Evolutionary conservation across 2,888 invertebrate species (phyloP).

Genomic region (Drosophila aldrichi): DNA sequence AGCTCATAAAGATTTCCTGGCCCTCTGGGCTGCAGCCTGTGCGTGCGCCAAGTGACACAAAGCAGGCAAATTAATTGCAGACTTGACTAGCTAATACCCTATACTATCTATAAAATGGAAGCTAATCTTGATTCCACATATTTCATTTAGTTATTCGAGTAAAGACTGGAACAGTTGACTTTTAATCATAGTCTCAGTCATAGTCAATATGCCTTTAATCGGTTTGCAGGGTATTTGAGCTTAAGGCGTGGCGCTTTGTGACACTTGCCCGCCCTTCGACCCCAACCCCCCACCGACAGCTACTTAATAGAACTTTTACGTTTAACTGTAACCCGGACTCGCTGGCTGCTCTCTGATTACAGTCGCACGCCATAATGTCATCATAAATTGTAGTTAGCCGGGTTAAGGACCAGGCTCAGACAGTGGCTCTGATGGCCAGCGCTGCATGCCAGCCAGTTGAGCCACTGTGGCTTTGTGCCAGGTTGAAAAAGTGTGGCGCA

Average conservation of each 20-base stretch:
- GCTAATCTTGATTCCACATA: too few relatives aligned
- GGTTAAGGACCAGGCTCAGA: slow-evolving; percentile 67
- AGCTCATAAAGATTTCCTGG: slow-evolving; percentile 79
- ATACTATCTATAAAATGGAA: background rate
- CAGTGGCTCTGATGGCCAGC: slow-evolving; percentile 36
- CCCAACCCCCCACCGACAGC: slow-evolving; percentile 30
- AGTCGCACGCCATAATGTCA: slow-evolving; percentile 79
- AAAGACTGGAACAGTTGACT: background rate
- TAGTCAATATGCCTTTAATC: background rate
- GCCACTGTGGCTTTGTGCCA: slow-evolving; percentile 25
- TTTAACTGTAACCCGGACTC: slow-evolving; percentile 47
- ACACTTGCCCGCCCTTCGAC: slow-evolving; percentile 49
- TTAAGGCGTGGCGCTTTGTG: slow-evolving; percentile 59
- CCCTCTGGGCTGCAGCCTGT: slow-evolving; percentile 22
- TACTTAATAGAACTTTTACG: slow-evolving; percentile 36
- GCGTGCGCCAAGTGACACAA: slow-evolving; percentile 30
- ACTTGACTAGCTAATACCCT: slow-evolving; percentile 34
- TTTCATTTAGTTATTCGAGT: too few relatives aligned
- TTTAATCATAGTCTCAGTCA: background rate
- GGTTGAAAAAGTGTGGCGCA: slow-evolving; percentile 36
- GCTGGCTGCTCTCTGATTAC: slow-evolving; percentile 60
- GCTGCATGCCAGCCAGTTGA: background rate
- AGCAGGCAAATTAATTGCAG: background rate
- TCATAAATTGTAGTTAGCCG: slow-evolving; percentile 76
- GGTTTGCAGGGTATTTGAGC: slow-evolving; percentile 29